phyloP scores from a whole-genome alignment of 37 sponge, comb jelly and placozoan species.

The Amphimedon queenslandica region DNA sequence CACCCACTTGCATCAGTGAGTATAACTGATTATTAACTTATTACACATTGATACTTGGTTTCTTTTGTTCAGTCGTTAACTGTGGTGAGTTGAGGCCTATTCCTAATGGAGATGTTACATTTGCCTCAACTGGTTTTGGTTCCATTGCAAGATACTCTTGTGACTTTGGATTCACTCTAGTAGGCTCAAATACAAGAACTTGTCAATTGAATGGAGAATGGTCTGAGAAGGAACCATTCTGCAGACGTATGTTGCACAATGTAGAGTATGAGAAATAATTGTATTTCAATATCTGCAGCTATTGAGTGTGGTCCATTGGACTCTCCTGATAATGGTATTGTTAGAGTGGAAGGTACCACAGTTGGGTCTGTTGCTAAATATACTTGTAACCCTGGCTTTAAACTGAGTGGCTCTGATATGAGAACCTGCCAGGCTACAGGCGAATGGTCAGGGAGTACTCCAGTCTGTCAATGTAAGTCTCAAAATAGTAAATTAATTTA shows the following conservation, averaged over 20 bases:
- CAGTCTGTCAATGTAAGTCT: slow-evolving; percentile 38
- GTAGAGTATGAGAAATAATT: neutral
- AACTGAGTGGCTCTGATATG: neutral
- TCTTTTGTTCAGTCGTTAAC: neutral
- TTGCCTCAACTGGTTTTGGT: slow-evolving; percentile 7
- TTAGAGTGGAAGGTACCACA: slow-evolving; percentile 9
- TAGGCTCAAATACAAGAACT: slow-evolving; percentile 5
- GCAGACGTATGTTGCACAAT: slow-evolving; percentile 4
- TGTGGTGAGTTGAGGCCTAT: neutral
- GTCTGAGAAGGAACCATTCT: slow-evolving; percentile 28
- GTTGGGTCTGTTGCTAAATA: slow-evolving; percentile 35
- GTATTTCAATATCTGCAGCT: slow-evolving; percentile 8
- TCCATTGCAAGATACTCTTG: slow-evolving; percentile 46
- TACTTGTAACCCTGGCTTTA: slow-evolving; percentile 26
- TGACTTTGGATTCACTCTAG: slow-evolving; percentile 14
- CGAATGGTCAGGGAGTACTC: slow-evolving; percentile 50
- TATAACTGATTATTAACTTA: neutral
- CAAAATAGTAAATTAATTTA: neutral
- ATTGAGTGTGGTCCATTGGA: neutral
- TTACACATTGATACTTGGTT: neutral
- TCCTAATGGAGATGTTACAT: slow-evolving; percentile 13
- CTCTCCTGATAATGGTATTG: slow-evolving; percentile 12
- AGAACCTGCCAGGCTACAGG: slow-evolving; percentile 40
- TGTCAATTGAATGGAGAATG: slow-evolving; percentile 47
- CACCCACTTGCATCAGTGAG: slow-evolving; percentile 48